A percentile compares a stretch with the other conserved stretches of the same genome.
Conservation (phyloP, 2,113 vertebrate species). For the Pelecanoides urinatrix region DNA sequence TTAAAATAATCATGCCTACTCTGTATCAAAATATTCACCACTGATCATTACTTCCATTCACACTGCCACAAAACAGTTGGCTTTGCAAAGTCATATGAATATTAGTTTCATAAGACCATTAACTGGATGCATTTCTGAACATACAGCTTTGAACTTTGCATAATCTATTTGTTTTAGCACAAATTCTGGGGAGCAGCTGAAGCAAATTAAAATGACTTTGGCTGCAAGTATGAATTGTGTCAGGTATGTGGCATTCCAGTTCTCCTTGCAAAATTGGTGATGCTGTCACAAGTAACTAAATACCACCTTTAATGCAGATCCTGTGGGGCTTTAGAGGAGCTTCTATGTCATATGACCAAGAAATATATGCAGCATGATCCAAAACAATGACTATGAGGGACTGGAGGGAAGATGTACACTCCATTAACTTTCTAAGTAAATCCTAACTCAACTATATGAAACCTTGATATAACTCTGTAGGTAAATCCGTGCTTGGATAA, state of each 20-base stretch:
- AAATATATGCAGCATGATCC: background rate
- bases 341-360: background rate
- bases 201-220: background rate
- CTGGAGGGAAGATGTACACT: background rate
- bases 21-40: background rate
- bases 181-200: background rate
- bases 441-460: background rate
- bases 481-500: background rate
- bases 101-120: background rate
- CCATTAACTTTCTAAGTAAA: background rate
- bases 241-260: background rate
- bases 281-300: background rate
- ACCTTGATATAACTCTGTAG: background rate
- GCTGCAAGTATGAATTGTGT: background rate
- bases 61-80: background rate
- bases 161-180: background rate
- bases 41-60: background rate
- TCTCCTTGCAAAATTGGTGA: background rate
- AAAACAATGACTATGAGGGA: background rate
- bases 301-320: background rate
- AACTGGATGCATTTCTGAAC: background rate
- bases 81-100: background rate
- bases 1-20: background rate
- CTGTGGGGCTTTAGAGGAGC: background rate
- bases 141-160: background rate